These are phyloP conservation scores for Mustela nigripes DNA, from an alignment of 2,113 vertebrate genomes.

Conservation along the genomic window DNA sequence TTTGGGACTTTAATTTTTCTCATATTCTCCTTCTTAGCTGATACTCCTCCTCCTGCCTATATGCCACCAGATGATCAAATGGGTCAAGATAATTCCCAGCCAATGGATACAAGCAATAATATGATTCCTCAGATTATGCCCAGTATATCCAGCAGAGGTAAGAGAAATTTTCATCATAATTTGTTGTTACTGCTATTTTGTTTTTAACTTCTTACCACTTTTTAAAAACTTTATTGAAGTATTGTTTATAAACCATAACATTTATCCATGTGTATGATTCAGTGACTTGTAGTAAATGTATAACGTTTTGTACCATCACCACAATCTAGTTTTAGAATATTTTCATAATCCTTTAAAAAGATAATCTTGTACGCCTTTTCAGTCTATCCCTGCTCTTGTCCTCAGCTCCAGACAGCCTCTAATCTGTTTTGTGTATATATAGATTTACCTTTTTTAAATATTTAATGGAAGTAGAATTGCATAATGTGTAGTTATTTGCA, in stretches of 20 bases:
- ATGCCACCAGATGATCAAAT: conserved; percentile 98
- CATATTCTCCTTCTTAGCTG: conserved; percentile 89
- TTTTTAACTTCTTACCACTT: conserved; percentile 23
- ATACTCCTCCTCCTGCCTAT: conserved; percentile 98
- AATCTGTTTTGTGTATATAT: neutral
- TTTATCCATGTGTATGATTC: neutral
- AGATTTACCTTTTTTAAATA: neutral
- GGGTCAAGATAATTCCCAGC: conserved; percentile 95
- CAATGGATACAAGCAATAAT: conserved; percentile 96
- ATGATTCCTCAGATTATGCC: conserved; percentile 94
- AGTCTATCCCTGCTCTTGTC: neutral
- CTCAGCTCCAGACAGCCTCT: neutral
- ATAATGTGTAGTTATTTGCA: neutral
- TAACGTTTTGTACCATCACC: neutral
- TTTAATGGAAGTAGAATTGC: neutral
- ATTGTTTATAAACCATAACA: conserved; percentile 28
- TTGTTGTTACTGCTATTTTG: neutral
- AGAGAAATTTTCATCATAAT: conserved; percentile 65
- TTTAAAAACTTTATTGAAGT: conserved; percentile 14
- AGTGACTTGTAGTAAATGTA: neutral
- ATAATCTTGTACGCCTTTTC: neutral
- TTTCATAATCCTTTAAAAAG: neutral
- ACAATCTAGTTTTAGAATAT: neutral
- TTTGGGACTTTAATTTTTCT: conserved; percentile 8
- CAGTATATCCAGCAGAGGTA: conserved; percentile 94